Evolutionary conservation across 2,113 vertebrate genomes (phyloP).

Genomic region (Bettongia penicillata): DNA sequence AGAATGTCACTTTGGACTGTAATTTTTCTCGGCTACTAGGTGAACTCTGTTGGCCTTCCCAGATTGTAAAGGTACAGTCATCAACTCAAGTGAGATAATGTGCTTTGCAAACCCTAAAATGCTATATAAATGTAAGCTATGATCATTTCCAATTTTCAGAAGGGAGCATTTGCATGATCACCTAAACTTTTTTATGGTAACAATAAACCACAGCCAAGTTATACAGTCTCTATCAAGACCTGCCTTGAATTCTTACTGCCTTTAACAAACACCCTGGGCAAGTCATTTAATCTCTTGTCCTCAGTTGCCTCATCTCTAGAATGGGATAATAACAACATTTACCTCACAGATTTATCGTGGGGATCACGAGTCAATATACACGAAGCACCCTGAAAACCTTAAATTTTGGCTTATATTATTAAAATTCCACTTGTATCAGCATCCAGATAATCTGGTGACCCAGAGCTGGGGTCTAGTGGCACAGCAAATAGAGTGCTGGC

Average conservation of each 20-base stretch:
- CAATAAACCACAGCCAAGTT: not conserved
- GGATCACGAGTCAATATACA: not conserved
- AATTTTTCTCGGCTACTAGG: not conserved
- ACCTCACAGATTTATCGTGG: not conserved
- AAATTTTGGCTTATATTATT: not conserved
- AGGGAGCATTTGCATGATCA: not conserved
- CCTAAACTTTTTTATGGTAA: not conserved
- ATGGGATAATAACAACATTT: not conserved
- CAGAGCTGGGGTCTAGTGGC: not conserved
- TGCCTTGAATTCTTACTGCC: not conserved
- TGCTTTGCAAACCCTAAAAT: not conserved
- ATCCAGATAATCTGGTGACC: not conserved
- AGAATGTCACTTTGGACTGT: not conserved
- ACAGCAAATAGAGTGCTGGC: not conserved
- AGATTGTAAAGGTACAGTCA: not conserved
- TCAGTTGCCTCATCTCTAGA: not conserved
- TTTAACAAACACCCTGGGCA: not conserved
- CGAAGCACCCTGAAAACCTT: not conserved
- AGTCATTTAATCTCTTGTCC: not conserved
- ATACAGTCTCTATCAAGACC: not conserved
- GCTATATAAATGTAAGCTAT: not conserved
- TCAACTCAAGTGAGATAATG: not conserved
- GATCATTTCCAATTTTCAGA: not conserved
- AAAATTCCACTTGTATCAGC: not conserved
- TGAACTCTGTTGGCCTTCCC: not conserved